phyloP scores from a whole-genome alignment of 2,797 vertebrate species.

The Nannoperca obscura region DNA sequence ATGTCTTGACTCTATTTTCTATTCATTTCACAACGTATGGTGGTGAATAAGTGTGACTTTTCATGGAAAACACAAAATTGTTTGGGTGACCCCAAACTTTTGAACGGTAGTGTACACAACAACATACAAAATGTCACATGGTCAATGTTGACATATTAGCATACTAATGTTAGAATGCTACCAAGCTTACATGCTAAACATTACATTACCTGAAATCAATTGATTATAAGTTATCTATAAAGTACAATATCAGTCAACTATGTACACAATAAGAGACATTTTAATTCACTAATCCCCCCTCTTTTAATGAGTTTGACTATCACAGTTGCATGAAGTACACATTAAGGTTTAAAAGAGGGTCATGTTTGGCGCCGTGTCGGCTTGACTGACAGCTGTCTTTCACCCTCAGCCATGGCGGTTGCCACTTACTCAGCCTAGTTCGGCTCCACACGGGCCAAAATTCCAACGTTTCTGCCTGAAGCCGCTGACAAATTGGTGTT shows the following conservation, averaged over 20 bases:
- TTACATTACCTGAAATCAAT: neutral
- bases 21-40: too few species aligned
- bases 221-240: neutral
- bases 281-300: neutral
- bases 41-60: too few species aligned
- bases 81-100: too few species aligned
- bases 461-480: slow-evolving; percentile 4
- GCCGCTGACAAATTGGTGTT: slow-evolving; percentile 3
- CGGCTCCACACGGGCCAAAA: neutral
- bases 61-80: too few species aligned
- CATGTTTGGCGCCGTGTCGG: neutral
- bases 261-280: neutral
- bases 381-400: slow-evolving; percentile 32
- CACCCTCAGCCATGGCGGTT: neutral
- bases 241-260: neutral
- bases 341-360: neutral
- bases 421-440: slow-evolving; percentile 3
- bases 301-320: neutral
- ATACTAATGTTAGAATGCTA: neutral
- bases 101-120: too few species aligned
- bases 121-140: neutral
- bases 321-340: neutral
- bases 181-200: neutral
- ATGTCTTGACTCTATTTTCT: too few species aligned
- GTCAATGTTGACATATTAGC: neutral